Conservation (phyloP, 2,888 invertebrate species). For the Eilema depressum region DNA sequence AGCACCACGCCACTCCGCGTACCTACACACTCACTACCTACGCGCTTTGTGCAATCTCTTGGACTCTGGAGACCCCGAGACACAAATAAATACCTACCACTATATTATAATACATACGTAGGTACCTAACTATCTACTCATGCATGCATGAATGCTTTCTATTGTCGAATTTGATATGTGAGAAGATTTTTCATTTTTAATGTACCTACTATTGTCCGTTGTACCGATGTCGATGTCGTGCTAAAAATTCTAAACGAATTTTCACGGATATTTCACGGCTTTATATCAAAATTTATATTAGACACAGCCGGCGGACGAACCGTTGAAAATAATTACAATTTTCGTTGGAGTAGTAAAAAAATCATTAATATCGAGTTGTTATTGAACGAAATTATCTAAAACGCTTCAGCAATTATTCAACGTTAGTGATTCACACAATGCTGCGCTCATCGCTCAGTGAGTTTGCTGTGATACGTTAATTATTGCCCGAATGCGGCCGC, state of each 20-base stretch:
- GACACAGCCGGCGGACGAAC: neutral
- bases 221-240: constrained; percentile 28
- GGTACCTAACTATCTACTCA: neutral
- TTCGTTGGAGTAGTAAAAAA: neutral
- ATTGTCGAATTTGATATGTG: constrained; percentile 28
- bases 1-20: neutral
- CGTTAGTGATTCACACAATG: constrained; percentile 16
- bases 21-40: neutral
- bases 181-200: constrained; percentile 31
- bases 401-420: constrained; percentile 12
- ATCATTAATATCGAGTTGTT: neutral
- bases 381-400: constrained; percentile 14
- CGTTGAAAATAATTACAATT: neutral
- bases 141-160: constrained; percentile 22
- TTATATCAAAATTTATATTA: neutral
- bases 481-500: constrained; percentile 24
- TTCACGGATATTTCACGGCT: constrained; percentile 20
- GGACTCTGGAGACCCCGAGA: neutral
- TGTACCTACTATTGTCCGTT: neutral
- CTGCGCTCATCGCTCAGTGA: constrained; percentile 14
- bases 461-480: constrained; percentile 33
- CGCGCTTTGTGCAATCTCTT: neutral
- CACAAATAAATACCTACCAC: neutral
- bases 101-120: neutral
- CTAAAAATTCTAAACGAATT: constrained; percentile 28